Conservation (phyloP, 2,113 vertebrate species). For the Vidua macroura region DNA sequence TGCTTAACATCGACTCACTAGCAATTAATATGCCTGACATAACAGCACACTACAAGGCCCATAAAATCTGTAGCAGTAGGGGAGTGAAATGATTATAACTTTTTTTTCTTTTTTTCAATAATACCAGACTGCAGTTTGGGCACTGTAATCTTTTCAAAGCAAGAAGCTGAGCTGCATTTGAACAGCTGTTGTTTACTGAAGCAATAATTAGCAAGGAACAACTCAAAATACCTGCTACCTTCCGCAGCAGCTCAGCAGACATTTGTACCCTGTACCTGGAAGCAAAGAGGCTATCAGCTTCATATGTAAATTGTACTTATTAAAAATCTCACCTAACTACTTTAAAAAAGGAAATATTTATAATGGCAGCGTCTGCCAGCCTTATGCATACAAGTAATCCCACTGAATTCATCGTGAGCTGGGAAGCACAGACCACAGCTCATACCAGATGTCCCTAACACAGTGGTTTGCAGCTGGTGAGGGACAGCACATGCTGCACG, state of each 20-base stretch:
- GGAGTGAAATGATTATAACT: constrained; percentile 57
- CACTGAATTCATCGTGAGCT: neutral
- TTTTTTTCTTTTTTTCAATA: constrained; percentile 37
- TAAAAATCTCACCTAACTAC: neutral
- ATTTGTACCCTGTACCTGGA: neutral
- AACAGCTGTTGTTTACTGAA: constrained; percentile 69
- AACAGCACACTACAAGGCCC: constrained; percentile 26
- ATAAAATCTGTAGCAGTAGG: constrained; percentile 58
- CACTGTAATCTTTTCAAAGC: constrained; percentile 62
- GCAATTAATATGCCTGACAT: constrained; percentile 60
- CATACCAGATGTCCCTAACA: neutral
- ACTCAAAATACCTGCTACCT: constrained; percentile 36
- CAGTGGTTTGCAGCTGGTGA: neutral
- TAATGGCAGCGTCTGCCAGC: neutral
- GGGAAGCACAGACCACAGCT: neutral
- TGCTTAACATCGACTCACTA: constrained; percentile 35
- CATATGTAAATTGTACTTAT: neutral
- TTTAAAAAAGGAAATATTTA: neutral
- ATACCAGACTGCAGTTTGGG: constrained; percentile 47
- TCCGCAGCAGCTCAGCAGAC: neutral
- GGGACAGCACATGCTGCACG: neutral
- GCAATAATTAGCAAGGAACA: constrained; percentile 45
- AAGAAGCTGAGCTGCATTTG: constrained; percentile 42
- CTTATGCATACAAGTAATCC: neutral
- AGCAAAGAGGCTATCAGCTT: neutral